phyloP scores from a whole-genome alignment of 2,113 vertebrate species.

The Poecile atricapillus region DNA sequence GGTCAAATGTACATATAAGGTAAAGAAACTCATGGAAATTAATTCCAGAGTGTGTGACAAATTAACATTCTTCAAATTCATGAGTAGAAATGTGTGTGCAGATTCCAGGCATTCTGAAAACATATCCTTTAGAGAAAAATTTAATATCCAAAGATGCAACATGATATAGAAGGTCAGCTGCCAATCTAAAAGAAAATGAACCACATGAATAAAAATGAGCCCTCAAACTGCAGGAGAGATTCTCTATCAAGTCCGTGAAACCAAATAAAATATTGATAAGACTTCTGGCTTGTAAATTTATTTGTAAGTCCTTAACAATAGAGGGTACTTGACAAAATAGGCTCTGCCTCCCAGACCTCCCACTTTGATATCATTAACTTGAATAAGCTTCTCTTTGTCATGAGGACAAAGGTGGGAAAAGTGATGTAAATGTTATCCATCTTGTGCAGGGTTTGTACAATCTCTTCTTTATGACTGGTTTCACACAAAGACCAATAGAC shows the following conservation, averaged over 20 bases:
- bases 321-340: constrained; percentile 47
- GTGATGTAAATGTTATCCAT: constrained; percentile 61
- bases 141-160: neutral
- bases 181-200: neutral
- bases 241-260: neutral
- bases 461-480: constrained; percentile 56
- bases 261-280: constrained; percentile 27
- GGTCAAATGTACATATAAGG: neutral
- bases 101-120: neutral
- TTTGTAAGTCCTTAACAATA: constrained; percentile 20
- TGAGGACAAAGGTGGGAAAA: constrained; percentile 65
- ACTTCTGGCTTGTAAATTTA: constrained; percentile 19
- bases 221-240: neutral
- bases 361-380: constrained; percentile 62
- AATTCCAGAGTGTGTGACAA: neutral
- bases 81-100: neutral
- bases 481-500: constrained; percentile 71
- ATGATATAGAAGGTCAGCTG: neutral
- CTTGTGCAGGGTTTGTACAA: constrained; percentile 59
- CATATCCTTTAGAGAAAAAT: neutral
- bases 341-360: constrained; percentile 50
- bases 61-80: neutral
- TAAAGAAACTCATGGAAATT: neutral
- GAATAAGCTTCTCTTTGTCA: constrained; percentile 53
- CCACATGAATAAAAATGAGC: neutral